A percentile compares a stretch with the other conserved stretches of the same genome.
These are phyloP conservation scores for Belgica antarctica DNA, from an alignment of 2,888 invertebrate species.

Conservation along the genomic window DNA sequence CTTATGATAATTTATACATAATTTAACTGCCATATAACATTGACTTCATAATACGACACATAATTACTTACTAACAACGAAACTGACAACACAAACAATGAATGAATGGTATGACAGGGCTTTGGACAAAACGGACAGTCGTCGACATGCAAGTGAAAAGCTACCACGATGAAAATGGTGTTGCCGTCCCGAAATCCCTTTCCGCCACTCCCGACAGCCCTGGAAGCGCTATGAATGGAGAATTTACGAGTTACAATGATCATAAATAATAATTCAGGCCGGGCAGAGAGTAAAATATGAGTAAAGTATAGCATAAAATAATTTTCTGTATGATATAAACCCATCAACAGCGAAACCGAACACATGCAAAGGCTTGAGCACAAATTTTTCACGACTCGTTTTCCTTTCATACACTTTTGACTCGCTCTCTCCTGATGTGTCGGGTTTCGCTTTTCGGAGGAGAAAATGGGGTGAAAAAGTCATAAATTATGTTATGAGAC, in stretches of 20 bases:
- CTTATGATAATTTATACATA: slow-evolving; percentile 19
- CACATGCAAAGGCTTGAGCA: background rate
- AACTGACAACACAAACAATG: slow-evolving; percentile 37
- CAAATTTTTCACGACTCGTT: background rate
- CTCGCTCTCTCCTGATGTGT: too few relatives aligned
- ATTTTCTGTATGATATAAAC: background rate
- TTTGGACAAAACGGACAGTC: too few relatives aligned
- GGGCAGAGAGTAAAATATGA: too few relatives aligned
- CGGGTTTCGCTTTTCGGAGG: too few relatives aligned
- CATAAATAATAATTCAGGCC: slow-evolving; percentile 25
- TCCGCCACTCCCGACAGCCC: too few relatives aligned
- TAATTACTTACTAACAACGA: slow-evolving; percentile 42
- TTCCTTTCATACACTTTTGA: background rate
- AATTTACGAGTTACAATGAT: slow-evolving; percentile 15
- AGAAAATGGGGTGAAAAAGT: slow-evolving; percentile 44
- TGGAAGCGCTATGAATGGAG: too few relatives aligned
- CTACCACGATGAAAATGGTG: too few relatives aligned
- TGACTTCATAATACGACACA: slow-evolving; percentile 39
- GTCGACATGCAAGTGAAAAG: too few relatives aligned
- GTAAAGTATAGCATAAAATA: background rate
- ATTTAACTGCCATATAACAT: slow-evolving; percentile 30
- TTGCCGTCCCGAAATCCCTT: too few relatives aligned
- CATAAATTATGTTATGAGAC: slow-evolving; percentile 43
- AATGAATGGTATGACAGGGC: too few relatives aligned
- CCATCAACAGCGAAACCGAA: background rate